Base-by-base conservation (phyloP, 2,113 vertebrate species). In the Paratilapia polleni region DNA sequence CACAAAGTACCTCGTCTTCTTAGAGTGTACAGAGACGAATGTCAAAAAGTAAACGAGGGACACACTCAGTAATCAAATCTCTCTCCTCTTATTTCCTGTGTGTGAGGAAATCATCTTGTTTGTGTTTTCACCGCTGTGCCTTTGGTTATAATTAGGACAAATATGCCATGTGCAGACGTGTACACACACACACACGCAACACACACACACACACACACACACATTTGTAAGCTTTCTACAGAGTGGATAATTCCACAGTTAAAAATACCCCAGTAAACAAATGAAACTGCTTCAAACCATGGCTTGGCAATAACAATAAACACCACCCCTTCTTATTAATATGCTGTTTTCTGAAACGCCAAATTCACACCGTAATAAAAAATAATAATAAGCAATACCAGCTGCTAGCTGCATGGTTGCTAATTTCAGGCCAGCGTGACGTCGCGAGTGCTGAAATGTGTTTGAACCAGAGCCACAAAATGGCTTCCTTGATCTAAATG, bases 91-190 rank as follows among this genome's bases (percentile, higher is more conserved):
- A 49, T 68, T 83, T 87, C 59, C 9, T 52, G 15, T 34, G 14
- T 52, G 31, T 84, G 66, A 49, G 66, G 74, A 80, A 84, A 78
- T 79, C 62, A 83, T 77, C 77, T 61, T 80, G 17, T 83, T 22
- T 66, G 64, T 41, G 34, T 82, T 91, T 87, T 54, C 85, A 86
- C 83, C 64, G 34, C 66, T 20, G 6, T 36, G 64, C 59, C 7
- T 70, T 84, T 58, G 20, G 26, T 81, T 87, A 87, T 90, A 94
- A 93, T 91, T 87, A 88, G 85, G 88, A 85, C 79, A 92, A 90
- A 91, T 77, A 77, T 52, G 17, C 11, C 31, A 76, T 74, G 75
- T 43, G 19, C 56, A 78, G 38, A 60, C 87, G 66, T 31, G 57
- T 59, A 26, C 26, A 84, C 59, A 62, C 26, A 75, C 80, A 79